These are phyloP conservation scores for Pachyuromys duprasi DNA, from an alignment of 2,797 vertebrate genomes.

Conservation along the genomic window DNA sequence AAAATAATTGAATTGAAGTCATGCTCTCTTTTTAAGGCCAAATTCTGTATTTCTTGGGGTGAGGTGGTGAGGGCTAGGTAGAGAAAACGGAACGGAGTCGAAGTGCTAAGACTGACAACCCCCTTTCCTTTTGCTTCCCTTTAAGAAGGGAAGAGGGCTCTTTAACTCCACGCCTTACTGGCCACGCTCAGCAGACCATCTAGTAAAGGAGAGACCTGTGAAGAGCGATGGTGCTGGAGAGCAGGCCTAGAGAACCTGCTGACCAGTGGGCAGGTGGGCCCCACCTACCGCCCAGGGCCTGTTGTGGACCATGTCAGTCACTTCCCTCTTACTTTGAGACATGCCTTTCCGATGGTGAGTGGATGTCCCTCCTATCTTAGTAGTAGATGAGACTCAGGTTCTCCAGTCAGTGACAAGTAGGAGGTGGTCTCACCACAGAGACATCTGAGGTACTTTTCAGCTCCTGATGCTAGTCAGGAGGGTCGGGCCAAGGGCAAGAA, in stretches of 20 bases:
- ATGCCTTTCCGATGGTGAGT: neutral
- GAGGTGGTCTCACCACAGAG: neutral
- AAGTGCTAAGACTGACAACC: neutral
- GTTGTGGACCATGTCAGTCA: too few relatives aligned
- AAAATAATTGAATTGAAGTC: neutral
- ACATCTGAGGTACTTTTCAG: neutral
- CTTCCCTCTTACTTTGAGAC: neutral
- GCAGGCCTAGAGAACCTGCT: neutral
- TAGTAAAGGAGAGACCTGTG: neutral
- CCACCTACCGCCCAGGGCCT: neutral
- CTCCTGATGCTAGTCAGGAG: neutral
- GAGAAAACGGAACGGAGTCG: constrained; percentile 26
- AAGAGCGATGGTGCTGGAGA: neutral
- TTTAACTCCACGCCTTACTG: neutral
- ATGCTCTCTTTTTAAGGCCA: neutral
- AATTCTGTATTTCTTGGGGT: neutral
- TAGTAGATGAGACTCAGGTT: accelerated
- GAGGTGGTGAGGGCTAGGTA: too few relatives aligned
- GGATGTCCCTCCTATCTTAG: neutral
- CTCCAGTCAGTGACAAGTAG: neutral
- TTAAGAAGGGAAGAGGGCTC: neutral
- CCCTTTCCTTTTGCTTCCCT: constrained; percentile 1
- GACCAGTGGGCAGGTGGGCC: neutral
- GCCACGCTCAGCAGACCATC: neutral
- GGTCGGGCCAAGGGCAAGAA: neutral